phyloP scores from a whole-genome alignment of 2,888 invertebrate species.

The Lordiphosa fenestrarum region DNA sequence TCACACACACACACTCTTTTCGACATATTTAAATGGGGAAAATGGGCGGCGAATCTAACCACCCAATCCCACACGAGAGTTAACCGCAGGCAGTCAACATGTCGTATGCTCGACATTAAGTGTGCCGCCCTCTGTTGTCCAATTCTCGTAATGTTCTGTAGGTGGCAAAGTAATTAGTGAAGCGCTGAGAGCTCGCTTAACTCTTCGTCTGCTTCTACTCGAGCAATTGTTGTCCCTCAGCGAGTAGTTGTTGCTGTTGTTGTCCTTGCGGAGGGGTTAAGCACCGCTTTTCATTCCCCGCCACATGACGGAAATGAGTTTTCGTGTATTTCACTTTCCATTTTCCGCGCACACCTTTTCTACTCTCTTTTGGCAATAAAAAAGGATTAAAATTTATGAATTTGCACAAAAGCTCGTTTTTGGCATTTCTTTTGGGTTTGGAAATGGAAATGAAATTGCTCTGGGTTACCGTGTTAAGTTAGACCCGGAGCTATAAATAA shows the following conservation, averaged over 20 bases:
- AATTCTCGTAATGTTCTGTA: constrained; percentile 39
- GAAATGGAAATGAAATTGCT: constrained; percentile 43
- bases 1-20: constrained; percentile 14
- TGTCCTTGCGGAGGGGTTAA: constrained; percentile 32
- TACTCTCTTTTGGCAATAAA: constrained; percentile 49
- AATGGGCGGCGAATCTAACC: background rate
- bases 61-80: constrained; percentile 4
- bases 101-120: constrained; percentile 66
- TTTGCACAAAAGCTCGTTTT: constrained; percentile 55
- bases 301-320: constrained; percentile 63
- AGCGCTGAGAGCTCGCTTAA: constrained; percentile 54
- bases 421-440: constrained; percentile 39
- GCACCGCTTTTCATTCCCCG: constrained; percentile 43
- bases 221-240: constrained; percentile 25
- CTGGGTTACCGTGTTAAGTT: constrained; percentile 22
- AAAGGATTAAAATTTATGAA: constrained; percentile 75
- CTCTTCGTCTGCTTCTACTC: constrained; percentile 24
- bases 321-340: constrained; percentile 64
- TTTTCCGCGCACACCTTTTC: constrained; percentile 47
- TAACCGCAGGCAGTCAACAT: constrained; percentile 60
- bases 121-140: constrained; percentile 28
- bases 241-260: constrained; percentile 10
- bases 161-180: constrained; percentile 74
- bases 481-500: constrained; percentile 55
- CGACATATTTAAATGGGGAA: constrained; percentile 49